phyloP scores from a whole-genome alignment of 2,797 vertebrate species.

The Darevskia nairensis region DNA sequence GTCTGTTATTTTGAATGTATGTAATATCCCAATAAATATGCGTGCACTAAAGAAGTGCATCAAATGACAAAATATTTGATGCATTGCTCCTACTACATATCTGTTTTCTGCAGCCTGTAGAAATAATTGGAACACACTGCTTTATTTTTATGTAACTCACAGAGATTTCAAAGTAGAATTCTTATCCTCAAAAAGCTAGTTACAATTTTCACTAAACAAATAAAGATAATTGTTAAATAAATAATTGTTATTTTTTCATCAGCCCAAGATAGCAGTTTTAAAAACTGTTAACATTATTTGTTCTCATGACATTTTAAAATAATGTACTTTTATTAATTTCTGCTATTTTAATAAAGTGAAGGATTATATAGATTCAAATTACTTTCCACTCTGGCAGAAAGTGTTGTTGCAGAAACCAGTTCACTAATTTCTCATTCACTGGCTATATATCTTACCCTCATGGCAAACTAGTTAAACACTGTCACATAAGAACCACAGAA shows the following conservation, averaged over 20 bases:
- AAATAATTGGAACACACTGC: accelerated
- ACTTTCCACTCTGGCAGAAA: not conserved
- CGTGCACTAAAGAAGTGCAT: not conserved
- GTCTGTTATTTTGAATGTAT: not conserved
- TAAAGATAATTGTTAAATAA: slow-evolving; percentile 29
- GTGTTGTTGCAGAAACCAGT: not conserved
- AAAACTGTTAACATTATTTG: slow-evolving; percentile 23
- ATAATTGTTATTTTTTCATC: slow-evolving; percentile 8
- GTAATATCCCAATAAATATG: not conserved
- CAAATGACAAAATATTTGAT: slow-evolving; percentile 1
- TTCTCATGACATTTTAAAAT: slow-evolving; percentile 1
- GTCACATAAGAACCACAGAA: slow-evolving; percentile 11
- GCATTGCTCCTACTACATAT: not conserved
- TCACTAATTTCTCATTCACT: not conserved
- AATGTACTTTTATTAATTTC: slow-evolving; percentile 12
- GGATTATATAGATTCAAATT: not conserved
- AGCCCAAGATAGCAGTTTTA: not conserved
- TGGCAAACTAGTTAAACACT: not conserved
- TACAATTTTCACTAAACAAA: not conserved
- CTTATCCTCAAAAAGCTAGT: slow-evolving; percentile 3
- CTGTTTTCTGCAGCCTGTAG: not conserved
- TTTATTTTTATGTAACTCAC: not conserved
- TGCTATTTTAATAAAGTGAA: not conserved
- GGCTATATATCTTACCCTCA: not conserved
- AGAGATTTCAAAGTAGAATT: slow-evolving; percentile 18